Percentiles rank a stretch among this genome's conserved stretches.
phyloP scores from a whole-genome alignment of 2,797 vertebrate species.

The Hypotaenidia philippensis region DNA sequence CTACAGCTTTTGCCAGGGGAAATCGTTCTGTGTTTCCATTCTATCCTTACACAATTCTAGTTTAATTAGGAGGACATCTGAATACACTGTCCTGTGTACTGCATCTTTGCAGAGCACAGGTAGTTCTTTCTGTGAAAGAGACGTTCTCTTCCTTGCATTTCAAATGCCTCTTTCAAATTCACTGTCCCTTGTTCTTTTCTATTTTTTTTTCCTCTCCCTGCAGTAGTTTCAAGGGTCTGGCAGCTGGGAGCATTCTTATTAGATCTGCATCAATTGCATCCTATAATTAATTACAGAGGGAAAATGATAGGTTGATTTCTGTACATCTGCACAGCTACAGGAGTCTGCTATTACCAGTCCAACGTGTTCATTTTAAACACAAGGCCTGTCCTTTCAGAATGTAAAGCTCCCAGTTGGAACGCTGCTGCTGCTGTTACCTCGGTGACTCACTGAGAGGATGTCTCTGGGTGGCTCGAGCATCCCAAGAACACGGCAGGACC shows the following conservation, averaged over 20 bases:
- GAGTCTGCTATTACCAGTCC: slow-evolving; percentile 56
- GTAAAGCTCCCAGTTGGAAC: neutral
- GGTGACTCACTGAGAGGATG: slow-evolving; percentile 18
- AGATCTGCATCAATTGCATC: slow-evolving; percentile 65
- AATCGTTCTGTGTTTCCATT: neutral
- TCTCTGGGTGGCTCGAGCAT: neutral
- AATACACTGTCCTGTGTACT: neutral
- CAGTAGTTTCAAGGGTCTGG: slow-evolving; percentile 40
- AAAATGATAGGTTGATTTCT: slow-evolving; percentile 65
- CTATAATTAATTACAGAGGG: slow-evolving; percentile 70
- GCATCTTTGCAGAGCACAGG: slow-evolving; percentile 10
- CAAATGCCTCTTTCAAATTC: neutral
- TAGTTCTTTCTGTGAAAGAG: slow-evolving; percentile 1
- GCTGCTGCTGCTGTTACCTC: neutral
- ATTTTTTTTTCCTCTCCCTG: slow-evolving; percentile 13
- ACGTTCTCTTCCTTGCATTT: neutral
- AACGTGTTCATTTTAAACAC: neutral
- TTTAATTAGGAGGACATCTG: neutral
- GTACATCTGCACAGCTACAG: slow-evolving; percentile 57
- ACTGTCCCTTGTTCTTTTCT: slow-evolving; percentile 20
- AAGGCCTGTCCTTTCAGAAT: neutral
- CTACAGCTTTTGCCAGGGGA: neutral
- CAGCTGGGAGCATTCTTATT: slow-evolving; percentile 65
- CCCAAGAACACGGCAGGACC: neutral
- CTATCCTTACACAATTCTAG: neutral